phyloP scores from a whole-genome alignment of 2,888 invertebrate species.

The Ceraclea dissimilis region DNA sequence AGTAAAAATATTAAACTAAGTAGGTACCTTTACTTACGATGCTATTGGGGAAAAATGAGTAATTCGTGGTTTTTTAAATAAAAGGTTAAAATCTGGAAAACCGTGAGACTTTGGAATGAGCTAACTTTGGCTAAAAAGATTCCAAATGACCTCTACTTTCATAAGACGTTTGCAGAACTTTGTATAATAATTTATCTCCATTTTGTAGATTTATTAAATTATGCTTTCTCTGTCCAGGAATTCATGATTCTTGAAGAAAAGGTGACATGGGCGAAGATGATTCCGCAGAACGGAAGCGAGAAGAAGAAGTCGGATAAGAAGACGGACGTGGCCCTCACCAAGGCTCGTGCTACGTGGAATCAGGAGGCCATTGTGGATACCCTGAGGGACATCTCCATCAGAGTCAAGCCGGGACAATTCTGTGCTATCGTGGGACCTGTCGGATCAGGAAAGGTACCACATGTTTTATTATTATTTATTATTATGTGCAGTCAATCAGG shows the following conservation, averaged over 20 bases:
- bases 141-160: no score
- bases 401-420: conserved; percentile 49
- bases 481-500: background rate
- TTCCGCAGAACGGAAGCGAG: conserved; percentile 25
- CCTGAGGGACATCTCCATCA: conserved; percentile 44
- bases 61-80: no score
- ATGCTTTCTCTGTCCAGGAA: conserved; percentile 28
- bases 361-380: conserved; percentile 47
- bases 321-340: conserved; percentile 35
- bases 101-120: no score
- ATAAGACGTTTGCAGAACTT: no score
- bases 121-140: no score
- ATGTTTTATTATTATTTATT: conserved; percentile 1
- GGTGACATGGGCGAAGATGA: conserved; percentile 24
- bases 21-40: no score
- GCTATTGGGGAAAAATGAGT: no score
- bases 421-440: conserved; percentile 67
- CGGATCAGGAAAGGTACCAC: conserved; percentile 63
- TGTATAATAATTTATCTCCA: no score
- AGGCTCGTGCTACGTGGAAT: conserved; percentile 43
- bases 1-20: no score
- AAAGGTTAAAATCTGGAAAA: no score
- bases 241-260: conserved; percentile 42
- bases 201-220: no score
- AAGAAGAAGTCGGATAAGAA: conserved; percentile 31